Base-by-base conservation (phyloP, 2,888 invertebrate species). In the Tiliacea citrago region DNA sequence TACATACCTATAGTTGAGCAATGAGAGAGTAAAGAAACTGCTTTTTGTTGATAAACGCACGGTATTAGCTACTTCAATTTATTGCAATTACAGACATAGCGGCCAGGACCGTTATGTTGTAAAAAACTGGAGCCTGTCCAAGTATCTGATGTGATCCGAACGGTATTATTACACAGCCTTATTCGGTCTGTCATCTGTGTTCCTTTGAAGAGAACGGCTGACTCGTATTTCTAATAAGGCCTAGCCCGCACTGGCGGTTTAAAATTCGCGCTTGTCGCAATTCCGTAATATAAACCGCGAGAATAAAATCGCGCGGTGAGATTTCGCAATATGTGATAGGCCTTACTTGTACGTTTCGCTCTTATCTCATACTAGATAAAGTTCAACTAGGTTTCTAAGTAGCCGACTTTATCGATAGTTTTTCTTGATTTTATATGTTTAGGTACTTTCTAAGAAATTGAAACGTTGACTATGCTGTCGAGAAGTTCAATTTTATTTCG, bases 21-120 rank as follows among this genome's bases (percentile, higher is more conserved):
- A 72, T 78, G 70, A 70, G 66, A 79, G 69, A 80, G 78, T 79
- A 77, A 79, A 80, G 67, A 77, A 75, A 80, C 82, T 60, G 63
- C 75, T 84, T 88, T 90, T 91, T 92, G 74, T 77, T 71, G 79
- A 84, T 88, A 86, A 82, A 79, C 69, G 73, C 75, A 73, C 67
- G 68, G 82, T 85, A 86, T 89, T 85, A 87, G 76, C 81, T 68
- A 83, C 81, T 84, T 87, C 88, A 88, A 90, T 91, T 90, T 86
- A 88, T 83, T 76, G 87, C 85, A 88, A 85, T 85, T 86, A 85
- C 85, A 81, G 68, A 82, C 73, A 79, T 79, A 79, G 81, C 73
- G 67, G 62, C 55, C 16, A 57, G 49, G 69, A 82, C 92, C 90
- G 92, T 92, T 92, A 92, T 74, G 45, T 29, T 76, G 63, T 61